Base-by-base conservation (phyloP, 1,140 invertebrate genomes). In the Zaprionus gabonicus region DNA sequence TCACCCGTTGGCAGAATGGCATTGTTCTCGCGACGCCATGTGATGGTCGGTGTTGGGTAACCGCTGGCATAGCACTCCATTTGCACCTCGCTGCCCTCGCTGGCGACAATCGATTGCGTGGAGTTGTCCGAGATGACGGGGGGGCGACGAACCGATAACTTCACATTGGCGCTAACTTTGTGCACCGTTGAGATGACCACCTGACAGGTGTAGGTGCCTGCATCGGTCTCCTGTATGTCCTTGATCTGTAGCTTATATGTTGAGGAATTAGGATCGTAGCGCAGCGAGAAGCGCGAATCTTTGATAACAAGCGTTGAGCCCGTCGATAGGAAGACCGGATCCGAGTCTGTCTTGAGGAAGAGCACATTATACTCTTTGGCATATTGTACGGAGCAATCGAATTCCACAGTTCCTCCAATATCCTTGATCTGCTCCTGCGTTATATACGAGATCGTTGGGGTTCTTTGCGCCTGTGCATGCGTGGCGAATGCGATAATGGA, bases 121-220 rank as follows among this genome's bases (percentile, higher is more conserved):
- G 97, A 98, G 92, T 98, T 98, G 91, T 98, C 98, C 9, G 96
- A 97, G 76, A 99, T 98, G 71, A 98, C 95, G 0, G 98, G 98
- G 7, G 97, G 97, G 64, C 97, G 94, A 15, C 97, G 94, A 1
- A 98, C 97, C 82, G 96, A 95, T 0, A 98, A 93, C 79, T 97
- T 95, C 6, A 98, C 97, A 92, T 97, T 95, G 7, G 97, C 97
- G 1, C 95, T 95, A 9, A 98, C 96, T 91, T 95, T 96, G 91
- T 96, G 98, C 46, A 94, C 96, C 0, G 96, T 91, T 0, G 96
- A 96, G 63, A 98, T 96, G 6, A 98, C 92, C 25, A 98, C 96
- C 93, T 98, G 96, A 82, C 98, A 99, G 64, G 96, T 95, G 92
- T 98, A 98, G 78, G 94, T 95, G 25, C 97, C 98, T 1, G 97